Evolutionary conservation across 2,113 vertebrate species (phyloP), one percentile per base, ranked within the genome.

Genomic region (Larimichthys polyactis): DNA sequence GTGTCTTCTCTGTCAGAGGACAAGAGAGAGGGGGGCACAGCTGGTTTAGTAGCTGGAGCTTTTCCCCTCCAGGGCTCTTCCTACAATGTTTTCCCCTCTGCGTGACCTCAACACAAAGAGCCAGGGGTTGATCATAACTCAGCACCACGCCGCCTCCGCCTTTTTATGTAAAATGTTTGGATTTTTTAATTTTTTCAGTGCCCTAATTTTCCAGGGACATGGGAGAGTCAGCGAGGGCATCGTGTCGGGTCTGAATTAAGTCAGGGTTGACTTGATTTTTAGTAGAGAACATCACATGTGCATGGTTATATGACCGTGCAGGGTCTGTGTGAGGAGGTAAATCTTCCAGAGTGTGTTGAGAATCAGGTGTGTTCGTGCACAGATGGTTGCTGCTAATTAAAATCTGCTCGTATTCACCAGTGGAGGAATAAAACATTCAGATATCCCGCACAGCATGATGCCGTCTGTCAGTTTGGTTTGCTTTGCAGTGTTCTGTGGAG

Each of bases 41-140:
- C 90, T 91, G 87, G 70, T 89, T 86, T 64, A 73, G 68, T 40
- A 52, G 69, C 64, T n/a, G 32, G 29, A 81, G 46, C 66, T 27
- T 52, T 58, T 77, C 64, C 12, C 36, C 36, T 36, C 11, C 40
- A n/a, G 82, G 77, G 73, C 71, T 87, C 22, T 3, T 44, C 71
- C 63, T 24, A 29, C 77, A 66, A 36, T 36, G 36, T 58, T 8
- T 55, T 78, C 76, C 71, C 75, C 76, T 67, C 83, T 49, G 43
- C 15, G 9, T 80, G 82, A 89, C 87, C 75, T 79, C 64, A 14
- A 11, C 71, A 40, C 57, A 62, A 32, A 72, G 78, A 82, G 70
- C 49, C 66, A 70, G 81, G 48, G 81, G 81, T 64, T 17, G 69
- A 58, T 65, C 81, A 48, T 78, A 89, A 86, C 52, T 79, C 83